Evolutionary conservation across 2,888 invertebrate species (phyloP).

Genomic region (Vesta saturnalis): DNA sequence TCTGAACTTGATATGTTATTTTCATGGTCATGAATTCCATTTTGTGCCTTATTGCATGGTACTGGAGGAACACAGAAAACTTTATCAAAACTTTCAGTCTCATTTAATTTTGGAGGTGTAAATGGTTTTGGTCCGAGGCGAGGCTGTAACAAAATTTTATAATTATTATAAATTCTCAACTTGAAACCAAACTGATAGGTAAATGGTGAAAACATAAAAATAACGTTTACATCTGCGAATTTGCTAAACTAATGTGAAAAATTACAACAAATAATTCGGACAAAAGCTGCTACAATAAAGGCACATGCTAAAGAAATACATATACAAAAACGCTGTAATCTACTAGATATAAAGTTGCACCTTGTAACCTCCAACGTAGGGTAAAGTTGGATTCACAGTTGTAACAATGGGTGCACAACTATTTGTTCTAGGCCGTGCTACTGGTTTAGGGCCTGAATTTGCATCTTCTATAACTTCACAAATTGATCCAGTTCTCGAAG

Average conservation of each 20-base stretch:
- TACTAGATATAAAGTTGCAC: conserved; percentile 62
- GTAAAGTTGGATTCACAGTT: conserved; percentile 66
- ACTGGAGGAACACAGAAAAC: conserved; percentile 83
- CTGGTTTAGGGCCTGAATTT: conserved; percentile 69
- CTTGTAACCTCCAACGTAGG: conserved; percentile 76
- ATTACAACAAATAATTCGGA: not conserved
- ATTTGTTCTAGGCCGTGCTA: conserved; percentile 76
- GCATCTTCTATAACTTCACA: conserved; percentile 70
- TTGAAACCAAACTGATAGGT: too few species aligned
- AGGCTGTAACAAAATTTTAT: conserved; percentile 67
- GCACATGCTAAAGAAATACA: conserved; percentile 1
- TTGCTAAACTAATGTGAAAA: not conserved
- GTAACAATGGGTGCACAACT: conserved; percentile 68
- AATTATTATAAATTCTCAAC: not conserved
- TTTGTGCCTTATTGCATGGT: conserved; percentile 61
- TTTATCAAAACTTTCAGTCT: conserved; percentile 82
- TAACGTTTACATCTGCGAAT: too few species aligned
- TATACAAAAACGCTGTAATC: not conserved
- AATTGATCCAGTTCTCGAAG: conserved; percentile 76
- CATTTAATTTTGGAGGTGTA: conserved; percentile 77
- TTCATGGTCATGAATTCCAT: conserved; percentile 26
- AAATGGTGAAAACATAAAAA: too few species aligned
- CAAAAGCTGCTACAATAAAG: not conserved
- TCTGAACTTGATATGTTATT: conserved; percentile 7
- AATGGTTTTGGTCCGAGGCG: conserved; percentile 88